Percentiles rank a stretch among this genome's conserved stretches.
Conservation (phyloP, 2,888 invertebrate genomes). For the Sinodicranocentrus sp. region DNA sequence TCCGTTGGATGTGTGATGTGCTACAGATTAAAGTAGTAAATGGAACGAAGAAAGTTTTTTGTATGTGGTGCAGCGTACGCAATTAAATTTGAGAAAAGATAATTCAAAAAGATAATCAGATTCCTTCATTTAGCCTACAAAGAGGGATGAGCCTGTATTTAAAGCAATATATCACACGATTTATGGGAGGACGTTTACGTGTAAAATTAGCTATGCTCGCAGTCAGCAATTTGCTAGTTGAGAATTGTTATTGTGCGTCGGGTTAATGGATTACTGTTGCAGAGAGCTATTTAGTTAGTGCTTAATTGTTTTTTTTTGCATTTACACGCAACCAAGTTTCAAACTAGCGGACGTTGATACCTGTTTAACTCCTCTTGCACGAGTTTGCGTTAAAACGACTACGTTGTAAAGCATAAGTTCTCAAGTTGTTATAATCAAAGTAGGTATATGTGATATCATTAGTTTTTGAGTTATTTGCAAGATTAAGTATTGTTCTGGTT, state of each 20-base stretch:
- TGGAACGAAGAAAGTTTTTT: slow-evolving; percentile 70
- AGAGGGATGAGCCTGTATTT: neutral
- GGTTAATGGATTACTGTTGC: neutral
- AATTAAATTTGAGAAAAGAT: slow-evolving; percentile 42
- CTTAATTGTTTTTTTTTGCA: slow-evolving; percentile 14
- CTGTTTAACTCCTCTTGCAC: no score
- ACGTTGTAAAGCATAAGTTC: no score
- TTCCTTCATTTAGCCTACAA: neutral
- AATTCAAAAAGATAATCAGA: slow-evolving; percentile 15
- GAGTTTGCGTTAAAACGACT: no score
- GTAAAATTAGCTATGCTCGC: neutral
- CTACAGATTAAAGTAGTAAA: slow-evolving; percentile 40
- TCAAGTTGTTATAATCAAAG: no score
- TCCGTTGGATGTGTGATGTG: slow-evolving; percentile 16
- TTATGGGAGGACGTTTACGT: no score
- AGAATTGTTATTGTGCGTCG: neutral
- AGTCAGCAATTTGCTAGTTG: no score
- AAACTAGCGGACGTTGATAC: no score
- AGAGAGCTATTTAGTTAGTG: no score
- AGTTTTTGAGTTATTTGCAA: no score
- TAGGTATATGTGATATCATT: no score
- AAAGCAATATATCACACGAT: neutral
- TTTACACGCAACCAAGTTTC: no score
- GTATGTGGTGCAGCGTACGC: slow-evolving; percentile 12
- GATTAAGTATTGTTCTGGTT: neutral